Base-by-base conservation (phyloP, 2,888 invertebrate species). In the Epistrophella euchroma region DNA sequence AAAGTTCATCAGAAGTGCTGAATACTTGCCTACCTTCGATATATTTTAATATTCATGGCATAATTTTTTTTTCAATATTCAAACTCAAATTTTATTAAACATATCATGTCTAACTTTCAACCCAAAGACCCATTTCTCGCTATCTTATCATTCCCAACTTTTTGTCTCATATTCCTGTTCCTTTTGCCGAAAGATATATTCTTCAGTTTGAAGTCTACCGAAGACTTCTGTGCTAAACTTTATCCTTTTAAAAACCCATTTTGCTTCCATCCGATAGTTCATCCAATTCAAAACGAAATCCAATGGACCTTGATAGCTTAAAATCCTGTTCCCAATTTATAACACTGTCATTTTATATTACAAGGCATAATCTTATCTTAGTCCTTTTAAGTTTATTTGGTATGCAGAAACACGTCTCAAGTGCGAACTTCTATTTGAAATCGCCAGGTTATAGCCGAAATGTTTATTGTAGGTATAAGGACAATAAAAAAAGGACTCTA, bases 321-420 rank as follows among this genome's bases (percentile, higher is more conserved):
- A 72, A 68, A 68, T 55, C 68, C 76, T 43, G 37, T 50, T 72
- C 4, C 35, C 50, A 5, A 10, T 11, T 22, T 50, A 50, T 83
- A 52, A 78, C 19, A 52, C 45, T 35, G 22, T 35, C 40, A 56
- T 55, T 32, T 45, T 64, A 43, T 19, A 19, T 5, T 13, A 50
- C 22, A n/a, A n/a, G n/a, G 19, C 62, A 19, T 13, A 35, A 17
- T 37, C 1, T 40, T 15, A 19, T 37, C 4, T 22, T 1, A 22
- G 37, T 66, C 35, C 22, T 55, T 50, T 2, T 0, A 66, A 56
- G 58, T 58, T 75, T 64, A 75, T 79, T 37, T 43, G 37, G 68
- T 76, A 85, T 85, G 76, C 80, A 76, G 47, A 72, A 71, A 68
- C 85, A 76, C 85, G 80, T 85, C 45, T n/a, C 25, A 3, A 58